phyloP scores from a whole-genome alignment of 2,888 invertebrate species.

The Hermaeophaga mercurialis region DNA sequence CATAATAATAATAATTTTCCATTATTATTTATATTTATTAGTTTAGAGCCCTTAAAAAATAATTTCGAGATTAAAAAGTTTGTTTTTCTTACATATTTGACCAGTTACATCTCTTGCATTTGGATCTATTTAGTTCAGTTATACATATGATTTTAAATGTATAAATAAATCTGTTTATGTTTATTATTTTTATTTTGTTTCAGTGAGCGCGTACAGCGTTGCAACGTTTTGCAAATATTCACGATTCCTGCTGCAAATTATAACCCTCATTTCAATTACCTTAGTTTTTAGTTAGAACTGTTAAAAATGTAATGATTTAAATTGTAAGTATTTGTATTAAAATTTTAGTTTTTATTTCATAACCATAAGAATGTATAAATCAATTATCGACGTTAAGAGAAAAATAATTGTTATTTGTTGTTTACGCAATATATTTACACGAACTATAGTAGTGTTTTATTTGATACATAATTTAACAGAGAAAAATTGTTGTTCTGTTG shows the following conservation, averaged over 20 bases:
- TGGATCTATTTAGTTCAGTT: too few relatives aligned
- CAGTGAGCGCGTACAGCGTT: slow-evolving; percentile 25
- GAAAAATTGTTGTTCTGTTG: too few relatives aligned
- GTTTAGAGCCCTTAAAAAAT: too few relatives aligned
- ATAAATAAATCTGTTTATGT: too few relatives aligned
- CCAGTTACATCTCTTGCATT: too few relatives aligned
- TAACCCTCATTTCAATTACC: slow-evolving; percentile 19
- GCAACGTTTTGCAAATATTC: slow-evolving; percentile 13
- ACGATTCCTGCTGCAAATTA: slow-evolving; percentile 16
- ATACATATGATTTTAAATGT: too few relatives aligned
- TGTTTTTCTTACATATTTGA: too few relatives aligned
- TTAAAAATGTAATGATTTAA: slow-evolving; percentile 8
- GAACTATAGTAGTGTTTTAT: background rate
- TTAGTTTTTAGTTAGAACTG: slow-evolving; percentile 24
- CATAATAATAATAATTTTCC: too few relatives aligned
- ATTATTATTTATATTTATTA: too few relatives aligned
- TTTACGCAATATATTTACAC: slow-evolving; percentile 31
- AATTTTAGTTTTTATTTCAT: background rate
- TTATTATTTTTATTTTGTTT: slow-evolving; percentile 19
- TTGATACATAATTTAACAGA: too few relatives aligned
- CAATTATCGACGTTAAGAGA: slow-evolving; percentile 23
- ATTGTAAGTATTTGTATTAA: slow-evolving; percentile 18
- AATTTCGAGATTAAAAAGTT: too few relatives aligned
- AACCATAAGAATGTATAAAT: slow-evolving; percentile 19
- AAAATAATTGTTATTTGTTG: slow-evolving; percentile 29